These are phyloP conservation scores for Chionoecetes opilio DNA, from an alignment of 1,140 invertebrate genomes.

Conservation along the genomic window DNA sequence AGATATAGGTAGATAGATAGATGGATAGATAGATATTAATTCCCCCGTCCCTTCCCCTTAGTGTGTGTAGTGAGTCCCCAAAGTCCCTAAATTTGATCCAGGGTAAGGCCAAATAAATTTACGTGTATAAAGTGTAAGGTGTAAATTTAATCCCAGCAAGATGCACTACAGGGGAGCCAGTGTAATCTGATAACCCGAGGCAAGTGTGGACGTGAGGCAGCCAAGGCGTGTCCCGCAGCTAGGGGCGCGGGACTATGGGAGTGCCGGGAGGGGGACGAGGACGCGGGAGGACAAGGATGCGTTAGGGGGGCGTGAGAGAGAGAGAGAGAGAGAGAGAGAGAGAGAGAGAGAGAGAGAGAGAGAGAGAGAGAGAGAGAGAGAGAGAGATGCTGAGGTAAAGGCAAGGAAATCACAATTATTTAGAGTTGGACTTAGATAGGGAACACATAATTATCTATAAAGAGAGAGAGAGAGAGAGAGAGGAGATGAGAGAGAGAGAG, in stretches of 20 bases:
- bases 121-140: constrained; percentile 29
- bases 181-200: constrained; percentile 16
- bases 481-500: not conserved
- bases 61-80: not conserved
- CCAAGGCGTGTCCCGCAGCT: not conserved
- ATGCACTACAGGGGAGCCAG: not conserved
- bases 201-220: not conserved
- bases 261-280: not conserved
- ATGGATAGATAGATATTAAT: not conserved
- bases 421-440: too few species aligned
- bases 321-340: constrained; percentile 28
- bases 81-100: not conserved
- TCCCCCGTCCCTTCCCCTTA: too few species aligned
- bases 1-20: too few species aligned
- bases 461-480: constrained; percentile 54
- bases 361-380: constrained; percentile 33
- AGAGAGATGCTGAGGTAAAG: not conserved
- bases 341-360: constrained; percentile 45
- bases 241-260: not conserved
- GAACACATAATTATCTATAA: too few species aligned
- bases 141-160: not conserved
- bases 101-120: not conserved
- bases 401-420: too few species aligned
- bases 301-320: not conserved
- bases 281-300: not conserved